Percentiles rank a stretch among this genome's conserved stretches.
Evolutionary conservation across 2,888 invertebrate species (phyloP).

Genomic region (Tenthredo scrophulariae): DNA sequence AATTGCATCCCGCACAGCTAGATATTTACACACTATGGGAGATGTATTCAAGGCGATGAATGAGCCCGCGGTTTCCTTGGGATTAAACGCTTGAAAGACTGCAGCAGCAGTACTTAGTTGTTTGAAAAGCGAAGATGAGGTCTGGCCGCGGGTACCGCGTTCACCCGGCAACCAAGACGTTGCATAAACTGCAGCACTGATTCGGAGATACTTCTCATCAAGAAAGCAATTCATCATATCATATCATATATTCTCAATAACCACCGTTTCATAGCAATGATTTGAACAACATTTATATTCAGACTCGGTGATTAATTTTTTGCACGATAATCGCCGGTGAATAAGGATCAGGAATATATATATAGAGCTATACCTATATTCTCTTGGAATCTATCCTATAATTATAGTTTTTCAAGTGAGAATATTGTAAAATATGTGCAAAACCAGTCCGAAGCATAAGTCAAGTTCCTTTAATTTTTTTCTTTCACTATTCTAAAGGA

Average conservation of each 20-base stretch:
- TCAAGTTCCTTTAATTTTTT: neutral
- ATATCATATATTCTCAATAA: neutral
- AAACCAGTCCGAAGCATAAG: neutral
- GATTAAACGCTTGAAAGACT: constrained; percentile 28
- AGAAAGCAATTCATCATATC: neutral
- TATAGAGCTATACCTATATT: neutral
- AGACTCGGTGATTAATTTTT: neutral
- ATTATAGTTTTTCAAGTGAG: neutral
- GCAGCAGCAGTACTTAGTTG: neutral
- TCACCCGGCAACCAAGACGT: constrained; percentile 42
- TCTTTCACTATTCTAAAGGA: neutral
- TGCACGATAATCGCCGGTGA: neutral
- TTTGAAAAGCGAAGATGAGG: constrained; percentile 37
- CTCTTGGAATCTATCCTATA: neutral
- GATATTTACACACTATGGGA: constrained; percentile 14
- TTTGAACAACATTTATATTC: neutral
- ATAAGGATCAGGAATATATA: neutral
- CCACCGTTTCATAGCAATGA: neutral
- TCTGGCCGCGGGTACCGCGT: constrained; percentile 40
- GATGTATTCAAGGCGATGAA: neutral
- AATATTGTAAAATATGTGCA: neutral
- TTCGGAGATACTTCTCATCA: constrained; percentile 26
- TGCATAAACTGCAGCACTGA: constrained; percentile 20
- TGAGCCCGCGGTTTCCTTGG: neutral
- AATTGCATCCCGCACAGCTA: constrained; percentile 33